phyloP scores from a whole-genome alignment of 2,888 invertebrate genomes.

The Bembecia ichneumoniformis region DNA sequence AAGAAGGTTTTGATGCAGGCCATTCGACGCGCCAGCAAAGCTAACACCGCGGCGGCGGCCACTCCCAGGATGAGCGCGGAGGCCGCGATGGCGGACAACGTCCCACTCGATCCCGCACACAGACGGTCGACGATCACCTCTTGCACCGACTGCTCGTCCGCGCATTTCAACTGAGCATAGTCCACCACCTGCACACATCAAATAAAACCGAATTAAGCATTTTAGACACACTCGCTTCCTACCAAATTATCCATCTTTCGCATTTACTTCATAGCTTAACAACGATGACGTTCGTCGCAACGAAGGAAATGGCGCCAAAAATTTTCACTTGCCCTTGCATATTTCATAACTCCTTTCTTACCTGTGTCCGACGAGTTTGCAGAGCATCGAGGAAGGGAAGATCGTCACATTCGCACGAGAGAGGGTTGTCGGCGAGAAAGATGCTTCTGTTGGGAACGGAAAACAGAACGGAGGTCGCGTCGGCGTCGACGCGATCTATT shows the following conservation, averaged over 20 bases:
- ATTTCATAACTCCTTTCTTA: background rate
- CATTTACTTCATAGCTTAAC: too few relatives aligned
- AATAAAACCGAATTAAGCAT: too few relatives aligned
- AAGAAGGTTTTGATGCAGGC: slow-evolving; percentile 1
- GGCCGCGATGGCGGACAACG: slow-evolving; percentile 4
- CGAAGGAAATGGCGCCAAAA: too few relatives aligned
- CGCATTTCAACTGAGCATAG: slow-evolving; percentile 11
- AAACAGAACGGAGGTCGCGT: background rate
- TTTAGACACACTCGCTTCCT: too few relatives aligned
- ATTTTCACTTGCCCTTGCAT: too few relatives aligned
- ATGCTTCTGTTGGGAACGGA: slow-evolving; percentile 3
- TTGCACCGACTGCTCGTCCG: slow-evolving; percentile 9
- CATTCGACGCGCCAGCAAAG: slow-evolving; percentile 12
- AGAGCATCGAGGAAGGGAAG: background rate
- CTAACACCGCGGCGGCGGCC: slow-evolving; percentile 14
- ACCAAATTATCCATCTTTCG: too few relatives aligned
- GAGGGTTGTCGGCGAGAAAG: slow-evolving; percentile 18
- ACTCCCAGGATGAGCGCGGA: slow-evolving; percentile 2
- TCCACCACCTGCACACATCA: slow-evolving; percentile 4
- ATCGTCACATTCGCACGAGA: slow-evolving; percentile 16
- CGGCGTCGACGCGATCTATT: background rate
- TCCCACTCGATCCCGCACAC: background rate
- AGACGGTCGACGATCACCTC: slow-evolving; percentile 4
- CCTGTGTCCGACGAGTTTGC: background rate
- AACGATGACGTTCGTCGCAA: too few relatives aligned